These are phyloP conservation scores for Samia ricini DNA, from an alignment of 1,140 invertebrate species.

Conservation along the genomic window DNA sequence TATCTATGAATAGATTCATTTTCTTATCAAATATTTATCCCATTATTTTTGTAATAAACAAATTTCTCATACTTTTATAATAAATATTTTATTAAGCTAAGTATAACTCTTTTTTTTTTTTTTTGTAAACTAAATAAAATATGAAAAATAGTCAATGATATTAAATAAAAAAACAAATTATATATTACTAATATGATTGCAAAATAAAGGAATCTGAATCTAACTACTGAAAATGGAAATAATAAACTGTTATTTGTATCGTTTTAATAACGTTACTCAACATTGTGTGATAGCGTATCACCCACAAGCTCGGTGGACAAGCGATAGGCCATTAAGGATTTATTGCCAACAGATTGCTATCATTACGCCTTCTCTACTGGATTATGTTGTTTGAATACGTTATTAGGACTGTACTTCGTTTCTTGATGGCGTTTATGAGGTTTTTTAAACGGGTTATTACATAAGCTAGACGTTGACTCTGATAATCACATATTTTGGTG, in stretches of 20 bases:
- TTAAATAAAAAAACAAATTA: no score
- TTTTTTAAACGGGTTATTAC: neutral
- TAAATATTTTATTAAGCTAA: no score
- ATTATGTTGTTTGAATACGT: conserved; percentile 66
- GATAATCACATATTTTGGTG: neutral
- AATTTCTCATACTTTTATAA: no score
- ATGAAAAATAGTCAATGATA: no score
- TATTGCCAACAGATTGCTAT: conserved; percentile 62
- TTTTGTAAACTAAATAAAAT: no score
- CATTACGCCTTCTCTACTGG: conserved; percentile 41
- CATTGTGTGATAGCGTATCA: conserved; percentile 12
- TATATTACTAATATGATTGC: no score
- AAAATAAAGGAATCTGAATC: no score
- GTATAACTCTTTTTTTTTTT: no score
- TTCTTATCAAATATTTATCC: no score
- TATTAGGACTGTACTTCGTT: conserved; percentile 31
- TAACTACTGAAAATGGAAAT: no score
- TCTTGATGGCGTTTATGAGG: neutral
- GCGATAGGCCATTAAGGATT: conserved; percentile 58
- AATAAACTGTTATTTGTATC: neutral
- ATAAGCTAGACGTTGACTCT: conserved; percentile 13
- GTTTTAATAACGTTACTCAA: conserved; percentile 6
- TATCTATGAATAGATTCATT: no score
- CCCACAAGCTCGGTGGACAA: conserved; percentile 48
- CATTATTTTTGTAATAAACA: no score